Evolutionary conservation across 2,888 invertebrate genomes (phyloP).

Genomic region (Drosophila engyochracea): DNA sequence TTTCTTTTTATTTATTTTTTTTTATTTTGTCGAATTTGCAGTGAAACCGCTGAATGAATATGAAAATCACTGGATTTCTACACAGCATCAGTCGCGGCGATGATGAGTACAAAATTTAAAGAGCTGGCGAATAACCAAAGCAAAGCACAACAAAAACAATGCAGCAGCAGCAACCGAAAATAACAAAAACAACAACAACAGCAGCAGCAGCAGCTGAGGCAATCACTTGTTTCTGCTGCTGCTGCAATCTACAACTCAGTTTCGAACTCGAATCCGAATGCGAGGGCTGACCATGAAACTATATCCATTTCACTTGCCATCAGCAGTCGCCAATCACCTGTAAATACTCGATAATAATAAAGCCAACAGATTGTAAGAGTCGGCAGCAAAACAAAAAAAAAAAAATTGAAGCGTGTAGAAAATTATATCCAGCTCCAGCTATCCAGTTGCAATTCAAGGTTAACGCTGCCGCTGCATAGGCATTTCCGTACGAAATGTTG

Average conservation of each 20-base stretch:
- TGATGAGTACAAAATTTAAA: slow-evolving; percentile 58
- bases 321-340: slow-evolving; percentile 46
- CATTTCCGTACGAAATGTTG: slow-evolving; percentile 78
- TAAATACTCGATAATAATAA: slow-evolving; percentile 32
- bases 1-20: slow-evolving; percentile 18
- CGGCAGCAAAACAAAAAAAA: slow-evolving; percentile 5
- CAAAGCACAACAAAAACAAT: slow-evolving; percentile 43
- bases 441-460: slow-evolving; percentile 74
- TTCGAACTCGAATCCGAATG: slow-evolving; percentile 25
- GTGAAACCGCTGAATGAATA: slow-evolving; percentile 69
- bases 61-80: slow-evolving; percentile 76
- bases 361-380: slow-evolving; percentile 21
- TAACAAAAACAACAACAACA: slow-evolving; percentile 33
- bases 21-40: slow-evolving; percentile 65
- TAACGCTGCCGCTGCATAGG: slow-evolving; percentile 47
- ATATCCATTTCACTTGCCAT: slow-evolving; percentile 76
- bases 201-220: slow-evolving; percentile 26
- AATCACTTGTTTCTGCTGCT: slow-evolving; percentile 43
- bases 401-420: slow-evolving; percentile 7
- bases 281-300: slow-evolving; percentile 69
- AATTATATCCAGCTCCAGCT: slow-evolving; percentile 48
- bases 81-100: slow-evolving; percentile 48
- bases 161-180: slow-evolving; percentile 24
- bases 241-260: slow-evolving; percentile 30
- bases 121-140: slow-evolving; percentile 27